A percentile compares a stretch with the other conserved stretches of the same genome.
phyloP scores from a whole-genome alignment of 2,888 invertebrate species.

The Gasteruption jaculator region DNA sequence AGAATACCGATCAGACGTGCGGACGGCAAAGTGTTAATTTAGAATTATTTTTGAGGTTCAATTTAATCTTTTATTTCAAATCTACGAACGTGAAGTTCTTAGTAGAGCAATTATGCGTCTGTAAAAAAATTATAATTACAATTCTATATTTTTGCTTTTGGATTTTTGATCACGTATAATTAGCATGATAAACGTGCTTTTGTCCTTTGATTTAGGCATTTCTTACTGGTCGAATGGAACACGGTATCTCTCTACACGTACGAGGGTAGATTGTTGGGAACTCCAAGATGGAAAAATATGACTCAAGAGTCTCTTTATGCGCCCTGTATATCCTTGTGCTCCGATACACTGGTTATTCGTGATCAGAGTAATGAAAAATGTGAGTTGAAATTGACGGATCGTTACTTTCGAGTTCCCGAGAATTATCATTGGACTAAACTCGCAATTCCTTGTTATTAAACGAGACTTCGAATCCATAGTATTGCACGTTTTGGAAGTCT shows the following conservation, averaged over 20 bases:
- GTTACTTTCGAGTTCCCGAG: too few relatives aligned
- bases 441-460: constrained; percentile 8
- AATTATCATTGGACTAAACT: too few relatives aligned
- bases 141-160: constrained; percentile 1
- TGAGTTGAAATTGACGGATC: constrained; percentile 43
- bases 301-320: constrained; percentile 75
- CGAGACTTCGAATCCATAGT: constrained; percentile 53
- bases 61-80: too few relatives aligned
- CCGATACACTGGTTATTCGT: constrained; percentile 81
- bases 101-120: too few relatives aligned
- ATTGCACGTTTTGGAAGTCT: constrained; percentile 81
- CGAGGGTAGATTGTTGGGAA: constrained; percentile 82
- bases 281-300: constrained; percentile 82
- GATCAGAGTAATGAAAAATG: constrained; percentile 82
- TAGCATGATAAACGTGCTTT: background rate
- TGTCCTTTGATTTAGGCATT: constrained; percentile 62
- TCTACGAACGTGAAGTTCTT: too few relatives aligned
- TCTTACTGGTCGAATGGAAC: constrained; percentile 82
- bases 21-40: too few relatives aligned
- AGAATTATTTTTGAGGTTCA: too few relatives aligned
- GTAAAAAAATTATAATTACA: too few relatives aligned
- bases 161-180: background rate
- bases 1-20: too few relatives aligned
- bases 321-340: constrained; percentile 75
- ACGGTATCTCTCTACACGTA: constrained; percentile 86